Conservation (phyloP, 2,888 invertebrate species). For the Cetonia aurata region DNA sequence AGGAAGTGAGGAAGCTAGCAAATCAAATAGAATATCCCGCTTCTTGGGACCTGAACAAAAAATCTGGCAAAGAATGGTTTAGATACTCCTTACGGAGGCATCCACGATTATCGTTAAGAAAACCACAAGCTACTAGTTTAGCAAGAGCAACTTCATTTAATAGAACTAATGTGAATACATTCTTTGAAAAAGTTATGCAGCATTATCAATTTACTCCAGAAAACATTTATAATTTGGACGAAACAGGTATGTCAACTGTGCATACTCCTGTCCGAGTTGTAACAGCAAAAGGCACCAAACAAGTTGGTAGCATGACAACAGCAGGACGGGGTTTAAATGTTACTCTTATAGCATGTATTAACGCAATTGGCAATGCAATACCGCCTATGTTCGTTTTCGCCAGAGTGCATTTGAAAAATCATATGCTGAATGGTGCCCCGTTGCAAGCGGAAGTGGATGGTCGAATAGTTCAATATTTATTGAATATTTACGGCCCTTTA, state of each 20-base stretch:
- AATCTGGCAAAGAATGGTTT: constrained; percentile 22
- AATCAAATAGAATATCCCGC: not conserved
- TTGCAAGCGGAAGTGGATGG: constrained; percentile 49
- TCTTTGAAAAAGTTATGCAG: constrained; percentile 44
- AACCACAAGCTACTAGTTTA: constrained; percentile 22
- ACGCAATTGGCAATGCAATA: constrained; percentile 19
- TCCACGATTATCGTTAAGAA: constrained; percentile 5
- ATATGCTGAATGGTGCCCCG: constrained; percentile 45
- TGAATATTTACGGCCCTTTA: constrained; percentile 47
- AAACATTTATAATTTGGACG: constrained; percentile 18
- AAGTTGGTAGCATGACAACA: constrained; percentile 54
- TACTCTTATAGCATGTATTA: constrained; percentile 14
- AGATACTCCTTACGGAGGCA: constrained; percentile 21
- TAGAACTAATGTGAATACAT: constrained; percentile 24
- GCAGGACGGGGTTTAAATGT: constrained; percentile 10
- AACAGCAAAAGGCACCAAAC: constrained; percentile 54
- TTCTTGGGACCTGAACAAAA: constrained; percentile 17
- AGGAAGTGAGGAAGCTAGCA: not conserved
- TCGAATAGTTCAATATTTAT: constrained; percentile 48
- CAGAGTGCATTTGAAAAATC: constrained; percentile 50
- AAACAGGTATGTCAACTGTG: constrained; percentile 15
- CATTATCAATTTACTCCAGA: constrained; percentile 24
- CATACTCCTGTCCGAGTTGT: constrained; percentile 54
- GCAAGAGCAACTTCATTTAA: constrained; percentile 16
- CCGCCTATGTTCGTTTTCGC: constrained; percentile 55